phyloP scores from a whole-genome alignment of 2,888 invertebrate species.

The Pteria penguin region DNA sequence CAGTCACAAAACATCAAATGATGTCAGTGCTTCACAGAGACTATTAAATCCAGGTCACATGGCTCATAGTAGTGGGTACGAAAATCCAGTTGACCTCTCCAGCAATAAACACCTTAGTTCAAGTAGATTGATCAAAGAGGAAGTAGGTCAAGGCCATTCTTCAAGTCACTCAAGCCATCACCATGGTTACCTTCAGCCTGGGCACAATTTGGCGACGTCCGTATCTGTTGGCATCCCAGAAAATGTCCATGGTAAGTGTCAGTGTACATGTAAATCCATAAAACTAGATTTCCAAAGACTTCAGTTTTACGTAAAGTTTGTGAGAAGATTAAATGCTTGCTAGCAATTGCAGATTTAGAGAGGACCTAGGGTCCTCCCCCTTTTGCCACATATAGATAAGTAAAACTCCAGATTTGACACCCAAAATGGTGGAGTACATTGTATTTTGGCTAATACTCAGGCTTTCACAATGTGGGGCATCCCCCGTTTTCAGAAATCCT shows the following conservation, averaged over 20 bases:
- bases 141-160: constrained; percentile 37
- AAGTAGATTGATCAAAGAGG: constrained; percentile 59
- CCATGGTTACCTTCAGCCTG: constrained; percentile 40
- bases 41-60: constrained; percentile 61
- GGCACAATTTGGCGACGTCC: constrained; percentile 30
- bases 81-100: constrained; percentile 73
- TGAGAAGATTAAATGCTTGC: too few species aligned
- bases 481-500: too few species aligned
- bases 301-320: too few species aligned
- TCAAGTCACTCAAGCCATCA: constrained; percentile 15
- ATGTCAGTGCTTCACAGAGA: constrained; percentile 23
- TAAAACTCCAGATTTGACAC: too few species aligned
- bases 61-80: constrained; percentile 61
- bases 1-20: background rate
- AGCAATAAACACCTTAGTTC: constrained; percentile 62
- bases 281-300: too few species aligned
- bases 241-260: constrained; percentile 65
- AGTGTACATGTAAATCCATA: too few species aligned
- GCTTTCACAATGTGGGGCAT: too few species aligned
- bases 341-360: too few species aligned
- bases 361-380: too few species aligned
- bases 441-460: too few species aligned
- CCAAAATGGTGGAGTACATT: too few species aligned
- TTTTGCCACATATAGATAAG: too few species aligned
- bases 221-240: constrained; percentile 68